Conservation (phyloP, 2,888 invertebrate species). For the Psylliodes chrysocephalus region DNA sequence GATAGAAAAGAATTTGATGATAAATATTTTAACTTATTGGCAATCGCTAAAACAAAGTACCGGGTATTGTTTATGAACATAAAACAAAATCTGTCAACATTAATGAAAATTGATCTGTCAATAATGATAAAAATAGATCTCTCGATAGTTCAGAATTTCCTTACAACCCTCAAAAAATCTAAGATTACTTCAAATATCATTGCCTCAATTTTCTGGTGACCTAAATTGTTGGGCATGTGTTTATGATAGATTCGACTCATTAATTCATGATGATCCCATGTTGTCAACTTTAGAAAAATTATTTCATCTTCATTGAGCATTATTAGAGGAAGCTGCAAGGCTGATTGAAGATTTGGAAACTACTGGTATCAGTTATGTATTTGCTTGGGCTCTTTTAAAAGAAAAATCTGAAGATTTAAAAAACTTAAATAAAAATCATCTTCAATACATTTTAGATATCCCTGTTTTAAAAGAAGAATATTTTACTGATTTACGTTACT, state of each 20-base stretch:
- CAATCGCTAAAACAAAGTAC: slow-evolving; percentile 6
- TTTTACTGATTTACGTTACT: background rate
- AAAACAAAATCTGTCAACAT: background rate
- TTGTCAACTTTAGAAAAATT: slow-evolving; percentile 2
- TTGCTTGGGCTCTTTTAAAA: slow-evolving; percentile 9
- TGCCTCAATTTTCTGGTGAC: slow-evolving; percentile 14
- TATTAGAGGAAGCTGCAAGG: slow-evolving; percentile 2
- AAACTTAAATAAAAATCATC: slow-evolving; percentile 18
- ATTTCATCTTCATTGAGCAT: slow-evolving; percentile 17
- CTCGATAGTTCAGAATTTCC: background rate
- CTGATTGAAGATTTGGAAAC: slow-evolving; percentile 8
- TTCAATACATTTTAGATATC: slow-evolving; percentile 1
- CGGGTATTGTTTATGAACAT: background rate
- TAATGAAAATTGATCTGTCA: background rate
- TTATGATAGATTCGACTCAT: slow-evolving; percentile 20
- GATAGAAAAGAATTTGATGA: slow-evolving; percentile 9
- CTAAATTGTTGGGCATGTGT: slow-evolving; percentile 15
- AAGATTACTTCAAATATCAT: slow-evolving; percentile 17
- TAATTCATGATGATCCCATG: slow-evolving; percentile 7
- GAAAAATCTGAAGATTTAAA: slow-evolving; percentile 12
- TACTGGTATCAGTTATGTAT: slow-evolving; percentile 12
- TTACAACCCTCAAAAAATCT: slow-evolving; percentile 17
- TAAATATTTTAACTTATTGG: slow-evolving; percentile 6
- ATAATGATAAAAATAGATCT: too few relatives aligned
- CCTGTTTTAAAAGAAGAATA: slow-evolving; percentile 6